These are phyloP conservation scores for Scalopus aquaticus DNA, from an alignment of 2,113 vertebrate species.

Conservation along the genomic window DNA sequence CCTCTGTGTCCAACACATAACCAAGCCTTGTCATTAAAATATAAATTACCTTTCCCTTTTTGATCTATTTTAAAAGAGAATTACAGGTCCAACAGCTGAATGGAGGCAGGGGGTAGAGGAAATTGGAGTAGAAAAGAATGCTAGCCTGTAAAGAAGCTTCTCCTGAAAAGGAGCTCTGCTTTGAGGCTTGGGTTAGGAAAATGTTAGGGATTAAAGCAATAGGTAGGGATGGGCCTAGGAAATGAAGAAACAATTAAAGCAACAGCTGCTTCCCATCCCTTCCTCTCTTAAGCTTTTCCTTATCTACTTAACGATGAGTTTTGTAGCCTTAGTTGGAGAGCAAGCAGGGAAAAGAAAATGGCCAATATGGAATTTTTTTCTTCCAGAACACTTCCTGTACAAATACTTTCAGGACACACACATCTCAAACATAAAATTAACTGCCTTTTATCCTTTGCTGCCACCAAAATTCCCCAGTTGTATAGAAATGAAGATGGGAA, in stretches of 20 bases:
- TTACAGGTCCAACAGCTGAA: not conserved
- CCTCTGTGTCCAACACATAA: not conserved
- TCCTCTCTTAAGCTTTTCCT: not conserved
- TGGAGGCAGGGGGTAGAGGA: not conserved
- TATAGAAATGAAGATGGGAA: slow-evolving; percentile 61
- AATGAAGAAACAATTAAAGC: slow-evolving; percentile 37
- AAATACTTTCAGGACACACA: not conserved
- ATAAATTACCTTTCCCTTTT: slow-evolving; percentile 27
- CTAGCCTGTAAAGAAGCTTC: not conserved
- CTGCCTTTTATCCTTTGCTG: slow-evolving; percentile 31
- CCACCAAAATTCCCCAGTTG: slow-evolving; percentile 13
- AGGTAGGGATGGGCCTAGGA: not conserved
- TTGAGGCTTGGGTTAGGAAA: not conserved
- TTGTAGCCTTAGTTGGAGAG: not conserved
- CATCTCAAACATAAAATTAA: slow-evolving; percentile 51
- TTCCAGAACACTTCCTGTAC: slow-evolving; percentile 35
- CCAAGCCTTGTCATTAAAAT: slow-evolving; percentile 13
- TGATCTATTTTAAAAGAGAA: slow-evolving; percentile 47
- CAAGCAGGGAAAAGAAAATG: not conserved
- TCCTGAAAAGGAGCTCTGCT: not conserved
- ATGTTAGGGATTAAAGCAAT: slow-evolving; percentile 1
- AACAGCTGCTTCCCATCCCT: slow-evolving; percentile 26
- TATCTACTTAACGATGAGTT: not conserved
- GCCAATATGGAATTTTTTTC: not conserved
- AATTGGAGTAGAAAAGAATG: not conserved